These are phyloP conservation scores for Pangasius djambal DNA, from an alignment of 2,797 vertebrate genomes.

Conservation along the genomic window DNA sequence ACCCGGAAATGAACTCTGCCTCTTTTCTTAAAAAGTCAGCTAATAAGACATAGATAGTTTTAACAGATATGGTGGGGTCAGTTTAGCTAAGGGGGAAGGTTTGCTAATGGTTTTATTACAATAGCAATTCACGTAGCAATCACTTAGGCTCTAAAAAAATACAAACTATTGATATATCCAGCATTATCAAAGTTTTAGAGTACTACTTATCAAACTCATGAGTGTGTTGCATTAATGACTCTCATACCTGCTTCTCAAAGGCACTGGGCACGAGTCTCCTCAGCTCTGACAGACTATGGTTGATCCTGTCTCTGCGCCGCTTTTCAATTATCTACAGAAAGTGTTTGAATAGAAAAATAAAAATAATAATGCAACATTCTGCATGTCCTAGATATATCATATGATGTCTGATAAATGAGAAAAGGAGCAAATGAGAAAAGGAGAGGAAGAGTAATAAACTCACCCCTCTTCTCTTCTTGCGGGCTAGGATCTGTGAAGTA, in stretches of 20 bases:
- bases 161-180: background rate
- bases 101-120: background rate
- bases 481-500: constrained; percentile 89
- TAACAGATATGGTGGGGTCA: background rate
- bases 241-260: constrained; percentile 89
- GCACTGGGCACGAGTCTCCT: constrained; percentile 90
- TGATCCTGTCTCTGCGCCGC: constrained; percentile 90
- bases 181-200: background rate
- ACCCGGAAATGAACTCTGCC: background rate
- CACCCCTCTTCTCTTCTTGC: constrained; percentile 95
- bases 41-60: background rate
- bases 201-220: background rate
- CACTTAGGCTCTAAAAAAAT: background rate
- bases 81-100: background rate
- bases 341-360: constrained; percentile 5
- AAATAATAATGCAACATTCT: background rate
- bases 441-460: constrained; percentile 61
- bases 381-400: background rate
- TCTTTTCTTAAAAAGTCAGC: background rate
- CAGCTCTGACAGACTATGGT: constrained; percentile 92
- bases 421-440: background rate
- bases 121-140: background rate
- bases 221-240: background rate
- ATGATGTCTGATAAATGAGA: background rate
- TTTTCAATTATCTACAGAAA: constrained; percentile 90